These are phyloP conservation scores for Crypturellus undulatus DNA, from an alignment of 2,113 vertebrate species.

Conservation along the genomic window DNA sequence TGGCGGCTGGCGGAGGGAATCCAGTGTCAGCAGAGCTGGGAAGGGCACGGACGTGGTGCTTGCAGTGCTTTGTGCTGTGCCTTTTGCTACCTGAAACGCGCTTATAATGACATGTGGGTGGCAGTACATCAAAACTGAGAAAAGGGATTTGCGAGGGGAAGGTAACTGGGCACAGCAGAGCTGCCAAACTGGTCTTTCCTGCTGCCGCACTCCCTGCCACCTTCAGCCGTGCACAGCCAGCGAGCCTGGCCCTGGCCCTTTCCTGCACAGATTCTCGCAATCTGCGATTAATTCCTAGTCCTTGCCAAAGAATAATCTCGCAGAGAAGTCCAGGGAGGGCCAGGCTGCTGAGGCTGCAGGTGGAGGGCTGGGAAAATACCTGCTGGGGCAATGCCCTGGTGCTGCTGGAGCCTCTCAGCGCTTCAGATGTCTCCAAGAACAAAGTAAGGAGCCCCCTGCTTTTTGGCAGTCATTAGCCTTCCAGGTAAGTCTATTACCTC, in stretches of 20 bases:
- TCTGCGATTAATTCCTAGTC: background rate
- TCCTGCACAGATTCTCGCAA: background rate
- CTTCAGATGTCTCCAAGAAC: background rate
- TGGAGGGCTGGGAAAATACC: background rate
- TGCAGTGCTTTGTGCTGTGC: background rate
- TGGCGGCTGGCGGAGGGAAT: background rate
- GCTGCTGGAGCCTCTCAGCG: background rate
- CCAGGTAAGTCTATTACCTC: conserved; percentile 27
- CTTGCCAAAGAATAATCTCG: background rate
- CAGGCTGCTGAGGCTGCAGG: background rate
- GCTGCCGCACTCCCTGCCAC: background rate
- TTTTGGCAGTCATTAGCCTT: conserved; percentile 16
- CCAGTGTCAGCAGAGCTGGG: background rate
- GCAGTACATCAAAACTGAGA: conserved; percentile 28
- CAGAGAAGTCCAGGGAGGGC: background rate
- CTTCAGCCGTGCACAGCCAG: background rate
- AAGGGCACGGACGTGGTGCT: background rate
- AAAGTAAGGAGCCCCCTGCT: background rate
- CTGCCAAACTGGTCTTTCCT: conserved; percentile 49
- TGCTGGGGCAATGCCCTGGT: background rate
- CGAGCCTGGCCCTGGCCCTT: background rate
- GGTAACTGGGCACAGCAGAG: background rate
- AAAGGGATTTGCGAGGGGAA: conserved; percentile 39
- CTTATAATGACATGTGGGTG: conserved; percentile 25
- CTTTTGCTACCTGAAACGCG: background rate